A percentile compares a stretch with the other conserved stretches of the same genome.
These are phyloP conservation scores for Drosophila cognata DNA, from an alignment of 2,888 invertebrate species.

Conservation along the genomic window DNA sequence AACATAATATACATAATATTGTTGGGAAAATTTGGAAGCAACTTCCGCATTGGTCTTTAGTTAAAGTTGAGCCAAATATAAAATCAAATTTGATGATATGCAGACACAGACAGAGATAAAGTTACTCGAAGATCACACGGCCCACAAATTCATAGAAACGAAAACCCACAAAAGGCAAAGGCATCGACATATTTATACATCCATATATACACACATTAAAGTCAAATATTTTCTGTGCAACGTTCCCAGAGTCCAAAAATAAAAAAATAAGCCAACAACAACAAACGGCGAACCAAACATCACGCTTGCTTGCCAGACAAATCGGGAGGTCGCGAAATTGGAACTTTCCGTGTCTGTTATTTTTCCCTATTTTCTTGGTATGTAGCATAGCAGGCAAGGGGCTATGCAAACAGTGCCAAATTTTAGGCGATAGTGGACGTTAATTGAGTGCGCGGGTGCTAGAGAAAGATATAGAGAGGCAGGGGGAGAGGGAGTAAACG, in stretches of 20 bases:
- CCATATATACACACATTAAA: slow-evolving; percentile 63
- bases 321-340: slow-evolving; percentile 56
- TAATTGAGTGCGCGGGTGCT: slow-evolving; percentile 53
- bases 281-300: slow-evolving; percentile 39
- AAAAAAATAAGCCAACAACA: slow-evolving; percentile 9
- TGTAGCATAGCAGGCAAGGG: neutral
- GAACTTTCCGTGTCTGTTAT: slow-evolving; percentile 37
- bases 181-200: slow-evolving; percentile 68
- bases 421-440: slow-evolving; percentile 41
- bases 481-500: slow-evolving; percentile 1
- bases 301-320: slow-evolving; percentile 61
- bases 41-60: slow-evolving; percentile 21
- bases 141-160: slow-evolving; percentile 43
- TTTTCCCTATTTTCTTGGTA: slow-evolving; percentile 1
- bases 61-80: slow-evolving; percentile 7
- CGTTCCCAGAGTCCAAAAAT: slow-evolving; percentile 57
- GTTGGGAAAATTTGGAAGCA: neutral
- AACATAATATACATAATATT: neutral
- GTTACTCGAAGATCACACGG: slow-evolving; percentile 38
- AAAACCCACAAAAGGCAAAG: slow-evolving; percentile 58
- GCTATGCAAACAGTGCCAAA: slow-evolving; percentile 60
- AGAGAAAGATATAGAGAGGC: neutral
- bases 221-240: slow-evolving; percentile 71
- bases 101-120: slow-evolving; percentile 3
- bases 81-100: slow-evolving; percentile 28